These are phyloP conservation scores for Neoscelio sp. DNA, from an alignment of 2,888 invertebrate species.

Conservation along the genomic window DNA sequence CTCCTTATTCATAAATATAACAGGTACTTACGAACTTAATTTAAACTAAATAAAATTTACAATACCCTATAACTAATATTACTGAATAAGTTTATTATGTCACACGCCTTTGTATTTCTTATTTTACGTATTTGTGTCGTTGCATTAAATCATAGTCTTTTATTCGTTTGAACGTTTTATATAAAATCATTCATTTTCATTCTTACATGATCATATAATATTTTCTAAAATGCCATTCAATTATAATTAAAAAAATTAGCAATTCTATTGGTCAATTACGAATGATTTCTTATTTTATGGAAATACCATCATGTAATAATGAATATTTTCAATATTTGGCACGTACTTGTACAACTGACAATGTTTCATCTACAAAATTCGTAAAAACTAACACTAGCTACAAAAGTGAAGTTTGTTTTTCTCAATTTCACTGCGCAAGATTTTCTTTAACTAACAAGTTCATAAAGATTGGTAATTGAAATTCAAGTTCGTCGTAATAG, in stretches of 20 bases:
- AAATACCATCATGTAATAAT: constrained; percentile 7
- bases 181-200: constrained; percentile 19
- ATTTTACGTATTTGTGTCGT: constrained; percentile 7
- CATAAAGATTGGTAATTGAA: neutral
- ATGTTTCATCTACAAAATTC: neutral
- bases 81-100: constrained; percentile 1
- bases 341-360: constrained; percentile 12
- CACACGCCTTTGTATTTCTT: neutral
- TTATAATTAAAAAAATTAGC: too few species aligned
- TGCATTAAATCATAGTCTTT: constrained; percentile 8
- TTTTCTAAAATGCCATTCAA: neutral
- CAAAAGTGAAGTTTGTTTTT: neutral
- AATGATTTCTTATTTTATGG: neutral
- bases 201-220: constrained; percentile 3
- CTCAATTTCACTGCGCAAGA: neutral
- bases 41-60: neutral
- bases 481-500: too few species aligned
- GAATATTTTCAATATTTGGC: constrained; percentile 13
- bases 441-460: neutral
- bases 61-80: constrained; percentile 2
- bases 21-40: neutral
- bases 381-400: constrained; percentile 8
- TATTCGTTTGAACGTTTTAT: neutral
- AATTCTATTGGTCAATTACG: too few species aligned
- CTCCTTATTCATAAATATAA: neutral